phyloP scores from a whole-genome alignment of 2,888 invertebrate genomes.

The Andrena camellia region DNA sequence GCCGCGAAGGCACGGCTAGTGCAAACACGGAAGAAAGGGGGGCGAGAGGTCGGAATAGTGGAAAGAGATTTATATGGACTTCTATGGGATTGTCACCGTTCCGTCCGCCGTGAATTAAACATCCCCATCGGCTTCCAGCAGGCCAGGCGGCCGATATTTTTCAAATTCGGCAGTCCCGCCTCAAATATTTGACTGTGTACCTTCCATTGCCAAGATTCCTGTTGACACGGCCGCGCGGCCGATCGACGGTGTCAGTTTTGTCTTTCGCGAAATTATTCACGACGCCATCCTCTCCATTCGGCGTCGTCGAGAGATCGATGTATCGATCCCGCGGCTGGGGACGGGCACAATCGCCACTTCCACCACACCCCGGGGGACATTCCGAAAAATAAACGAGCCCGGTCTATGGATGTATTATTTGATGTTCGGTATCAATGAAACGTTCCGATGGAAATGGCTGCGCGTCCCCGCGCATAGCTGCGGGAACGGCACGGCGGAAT shows the following conservation, averaged over 20 bases:
- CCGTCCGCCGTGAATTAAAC: constrained; percentile 64
- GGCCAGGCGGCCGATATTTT: constrained; percentile 72
- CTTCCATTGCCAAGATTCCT: constrained; percentile 78
- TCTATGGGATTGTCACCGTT: constrained; percentile 50
- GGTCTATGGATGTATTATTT: constrained; percentile 35
- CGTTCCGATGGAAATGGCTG: constrained; percentile 10
- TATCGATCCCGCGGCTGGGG: constrained; percentile 54
- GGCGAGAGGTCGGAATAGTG: constrained; percentile 48
- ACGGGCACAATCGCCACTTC: constrained; percentile 13
- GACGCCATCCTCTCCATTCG: constrained; percentile 28
- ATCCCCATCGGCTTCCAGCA: constrained; percentile 61
- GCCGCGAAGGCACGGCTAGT: constrained; percentile 50
- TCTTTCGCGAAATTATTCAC: constrained; percentile 75
- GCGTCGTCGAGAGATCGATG: constrained; percentile 60
- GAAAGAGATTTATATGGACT: constrained; percentile 58
- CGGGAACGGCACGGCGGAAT: neutral
- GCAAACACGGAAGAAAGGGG: constrained; percentile 68
- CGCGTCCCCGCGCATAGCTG: neutral
- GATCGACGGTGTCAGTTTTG: constrained; percentile 76
- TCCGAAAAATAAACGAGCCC: constrained; percentile 52
- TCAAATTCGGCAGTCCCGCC: constrained; percentile 74
- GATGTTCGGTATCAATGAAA: constrained; percentile 36
- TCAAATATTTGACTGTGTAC: constrained; percentile 80
- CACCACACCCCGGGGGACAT: constrained; percentile 30
- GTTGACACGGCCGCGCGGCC: constrained; percentile 75